Evolutionary conservation across 2,113 vertebrate genomes (phyloP), one percentile per base, ranked within the genome.

Genomic region (Hippoglossus stenolepis): DNA sequence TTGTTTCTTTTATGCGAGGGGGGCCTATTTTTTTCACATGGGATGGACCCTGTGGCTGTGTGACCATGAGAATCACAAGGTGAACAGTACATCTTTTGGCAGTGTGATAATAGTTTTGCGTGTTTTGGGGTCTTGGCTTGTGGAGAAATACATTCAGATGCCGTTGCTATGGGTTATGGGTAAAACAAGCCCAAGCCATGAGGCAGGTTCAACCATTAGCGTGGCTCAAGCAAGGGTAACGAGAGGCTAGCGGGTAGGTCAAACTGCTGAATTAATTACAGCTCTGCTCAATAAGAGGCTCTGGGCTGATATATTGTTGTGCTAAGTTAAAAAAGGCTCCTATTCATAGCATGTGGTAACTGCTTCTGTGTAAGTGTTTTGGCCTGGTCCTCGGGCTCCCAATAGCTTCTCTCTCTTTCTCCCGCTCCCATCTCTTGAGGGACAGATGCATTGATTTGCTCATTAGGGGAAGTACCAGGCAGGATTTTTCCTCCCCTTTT

Each of bases 391-490:
- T 86, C 60, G 26, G 78, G 85, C 84, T 92, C 80, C 88, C 85
- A 91, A 84, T 87, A 85, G 86, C 68, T 77, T 73, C 90, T 80
- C 88, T 84, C 89, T 88, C 76, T 83, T 75, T 87, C 83, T 87
- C 79, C 71, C 77, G 75, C 82, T 70, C 80, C 70, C 75, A 49
- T 85, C 93, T 91, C 93, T 90, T 91, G 89, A 93, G 90, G 89
- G 91, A 91, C 89, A 90, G 91, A 92, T 93, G 90, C 93, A 94
- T 93, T 94, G 93, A 94, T 94, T 94, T 92, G 92, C 93, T 94
- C 94, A 94, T 95, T 95, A 94, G 85, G 88, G 85, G 79, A 87
- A 93, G 91, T 89, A 90, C 88, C 81, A 79, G 84, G 89, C 85
- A 70, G 86, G 85, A 85, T 87, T 89, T 90, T 84, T 87, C 75